Percentiles rank a stretch among this genome's conserved stretches.
These are phyloP conservation scores for Vombatus ursinus DNA, from an alignment of 2,113 vertebrate species.

Conservation along the genomic window DNA sequence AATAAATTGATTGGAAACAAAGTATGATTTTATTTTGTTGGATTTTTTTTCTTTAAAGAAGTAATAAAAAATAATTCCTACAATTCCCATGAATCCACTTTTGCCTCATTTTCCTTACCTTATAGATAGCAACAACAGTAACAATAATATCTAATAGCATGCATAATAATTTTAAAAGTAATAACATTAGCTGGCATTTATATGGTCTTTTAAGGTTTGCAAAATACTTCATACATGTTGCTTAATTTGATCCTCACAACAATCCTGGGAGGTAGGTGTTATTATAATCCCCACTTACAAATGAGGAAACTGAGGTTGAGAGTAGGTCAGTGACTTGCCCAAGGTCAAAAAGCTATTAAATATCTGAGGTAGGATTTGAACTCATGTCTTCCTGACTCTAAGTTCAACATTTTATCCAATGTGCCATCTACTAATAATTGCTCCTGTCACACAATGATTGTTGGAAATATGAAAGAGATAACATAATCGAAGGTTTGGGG, in stretches of 20 bases:
- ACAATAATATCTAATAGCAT: background rate
- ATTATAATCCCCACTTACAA: background rate
- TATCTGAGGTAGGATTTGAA: background rate
- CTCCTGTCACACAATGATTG: background rate
- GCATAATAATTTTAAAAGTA: background rate
- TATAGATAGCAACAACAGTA: slow-evolving; percentile 22
- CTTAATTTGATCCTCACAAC: background rate
- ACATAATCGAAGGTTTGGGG: background rate
- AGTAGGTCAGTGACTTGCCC: background rate
- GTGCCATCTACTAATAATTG: background rate
- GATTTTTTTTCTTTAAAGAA: background rate
- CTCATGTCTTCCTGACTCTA: background rate
- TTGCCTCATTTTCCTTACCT: background rate
- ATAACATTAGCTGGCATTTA: background rate
- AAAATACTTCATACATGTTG: background rate
- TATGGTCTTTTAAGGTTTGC: background rate
- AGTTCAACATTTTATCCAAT: background rate
- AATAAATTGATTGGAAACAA: slow-evolving; percentile 58
- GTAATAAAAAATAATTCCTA: slow-evolving; percentile 38
- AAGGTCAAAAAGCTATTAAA: background rate
- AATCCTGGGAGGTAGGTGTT: background rate
- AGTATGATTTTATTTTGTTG: slow-evolving; percentile 52
- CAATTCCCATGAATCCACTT: slow-evolving; percentile 48
- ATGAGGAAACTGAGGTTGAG: background rate
- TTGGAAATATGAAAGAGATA: slow-evolving; percentile 42